These are phyloP conservation scores for Numenius phaeopus DNA, from an alignment of 2,797 vertebrate species.

Conservation along the genomic window DNA sequence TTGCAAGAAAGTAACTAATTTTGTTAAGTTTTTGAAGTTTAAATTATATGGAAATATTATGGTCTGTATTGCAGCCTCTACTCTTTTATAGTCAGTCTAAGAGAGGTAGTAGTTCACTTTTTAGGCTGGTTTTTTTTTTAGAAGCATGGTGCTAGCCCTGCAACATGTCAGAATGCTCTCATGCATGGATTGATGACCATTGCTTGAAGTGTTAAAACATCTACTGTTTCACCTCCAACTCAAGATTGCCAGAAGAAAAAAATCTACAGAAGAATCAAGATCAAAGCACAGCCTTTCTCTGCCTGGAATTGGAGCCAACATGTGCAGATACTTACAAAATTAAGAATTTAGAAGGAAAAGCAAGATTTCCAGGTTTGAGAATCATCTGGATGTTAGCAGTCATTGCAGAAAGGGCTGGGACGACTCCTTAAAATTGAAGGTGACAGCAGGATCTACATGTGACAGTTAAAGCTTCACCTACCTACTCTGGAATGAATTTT, in stretches of 20 bases:
- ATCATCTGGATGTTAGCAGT: not conserved
- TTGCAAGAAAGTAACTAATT: not conserved
- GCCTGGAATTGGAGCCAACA: not conserved
- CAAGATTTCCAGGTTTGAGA: not conserved
- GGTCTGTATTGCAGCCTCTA: not conserved
- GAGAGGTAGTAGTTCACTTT: not conserved
- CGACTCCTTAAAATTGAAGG: not conserved
- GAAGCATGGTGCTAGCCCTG: not conserved
- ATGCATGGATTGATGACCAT: not conserved
- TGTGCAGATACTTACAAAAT: not conserved
- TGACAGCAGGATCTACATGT: not conserved
- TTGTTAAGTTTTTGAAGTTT: not conserved
- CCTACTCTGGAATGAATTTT: not conserved
- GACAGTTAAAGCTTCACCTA: not conserved
- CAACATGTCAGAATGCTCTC: not conserved
- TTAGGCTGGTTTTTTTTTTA: not conserved
- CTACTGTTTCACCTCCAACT: not conserved
- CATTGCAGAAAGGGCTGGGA: not conserved
- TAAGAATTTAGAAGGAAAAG: not conserved
- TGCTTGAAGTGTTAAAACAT: not conserved
- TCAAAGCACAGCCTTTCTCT: not conserved
- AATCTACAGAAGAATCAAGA: not conserved
- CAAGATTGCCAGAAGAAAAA: not conserved
- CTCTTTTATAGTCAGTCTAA: not conserved
- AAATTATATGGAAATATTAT: not conserved